These are phyloP conservation scores for Murina feae DNA, from an alignment of 2,113 vertebrate genomes.

Conservation along the genomic window DNA sequence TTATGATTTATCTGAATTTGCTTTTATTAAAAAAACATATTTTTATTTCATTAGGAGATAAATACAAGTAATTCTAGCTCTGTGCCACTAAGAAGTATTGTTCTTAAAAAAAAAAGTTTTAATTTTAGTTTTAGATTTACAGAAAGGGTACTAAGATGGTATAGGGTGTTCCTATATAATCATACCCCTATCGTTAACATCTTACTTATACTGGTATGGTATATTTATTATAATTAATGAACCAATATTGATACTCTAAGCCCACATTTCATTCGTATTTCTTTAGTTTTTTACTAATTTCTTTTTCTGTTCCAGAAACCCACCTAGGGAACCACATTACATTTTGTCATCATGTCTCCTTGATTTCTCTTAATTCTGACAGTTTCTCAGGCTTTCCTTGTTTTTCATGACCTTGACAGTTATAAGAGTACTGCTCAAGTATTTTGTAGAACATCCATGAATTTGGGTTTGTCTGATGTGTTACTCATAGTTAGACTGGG, in stretches of 20 bases:
- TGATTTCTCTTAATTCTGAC: not conserved
- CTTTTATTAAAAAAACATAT: not conserved
- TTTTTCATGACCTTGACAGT: not conserved
- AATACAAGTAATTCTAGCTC: not conserved
- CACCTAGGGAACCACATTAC: not conserved
- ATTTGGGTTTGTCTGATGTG: not conserved
- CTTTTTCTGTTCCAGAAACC: not conserved
- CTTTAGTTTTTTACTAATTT: not conserved
- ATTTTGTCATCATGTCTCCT: not conserved
- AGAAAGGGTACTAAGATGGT: not conserved
- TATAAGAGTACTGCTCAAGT: not conserved
- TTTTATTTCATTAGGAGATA: not conserved
- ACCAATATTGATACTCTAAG: not conserved
- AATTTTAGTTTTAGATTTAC: not conserved
- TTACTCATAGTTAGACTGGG: not conserved
- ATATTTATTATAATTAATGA: not conserved
- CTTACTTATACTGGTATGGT: not conserved
- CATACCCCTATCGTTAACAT: not conserved
- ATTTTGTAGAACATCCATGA: not conserved
- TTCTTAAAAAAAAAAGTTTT: not conserved
- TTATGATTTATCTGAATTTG: not conserved
- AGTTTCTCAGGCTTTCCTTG: not conserved
- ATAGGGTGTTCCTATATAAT: not conserved
- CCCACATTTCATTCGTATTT: not conserved
- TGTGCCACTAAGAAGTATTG: not conserved